A percentile compares a stretch with the other conserved stretches of the same genome.
phyloP scores from a whole-genome alignment of 2,797 vertebrate genomes.

The Falco naumanni region DNA sequence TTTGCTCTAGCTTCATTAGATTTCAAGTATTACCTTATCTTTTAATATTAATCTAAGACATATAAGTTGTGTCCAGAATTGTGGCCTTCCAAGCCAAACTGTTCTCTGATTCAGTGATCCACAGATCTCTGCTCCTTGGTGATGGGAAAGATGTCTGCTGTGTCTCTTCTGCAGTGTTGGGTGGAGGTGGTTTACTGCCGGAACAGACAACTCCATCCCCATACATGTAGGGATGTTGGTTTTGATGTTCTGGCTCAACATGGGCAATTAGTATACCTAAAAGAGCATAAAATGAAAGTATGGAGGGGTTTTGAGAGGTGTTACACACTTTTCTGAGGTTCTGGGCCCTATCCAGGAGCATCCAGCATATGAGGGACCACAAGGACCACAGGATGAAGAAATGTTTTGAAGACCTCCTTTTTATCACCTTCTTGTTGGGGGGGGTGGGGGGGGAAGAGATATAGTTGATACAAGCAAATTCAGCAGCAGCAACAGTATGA shows the following conservation, averaged over 20 bases:
- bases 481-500: neutral
- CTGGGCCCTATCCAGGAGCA: neutral
- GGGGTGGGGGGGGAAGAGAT: no score
- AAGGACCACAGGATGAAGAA: neutral
- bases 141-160: no score
- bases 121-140: rapidly evolving
- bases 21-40: neutral
- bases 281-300: neutral
- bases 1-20: neutral
- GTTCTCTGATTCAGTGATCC: neutral
- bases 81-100: neutral
- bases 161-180: rapidly evolving
- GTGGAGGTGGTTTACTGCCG: neutral
- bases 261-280: neutral
- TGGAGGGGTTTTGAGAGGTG: neutral
- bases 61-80: neutral
- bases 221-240: neutral
- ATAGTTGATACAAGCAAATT: neutral
- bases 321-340: neutral
- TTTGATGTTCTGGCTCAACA: neutral
- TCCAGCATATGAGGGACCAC: neutral
- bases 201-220: neutral
- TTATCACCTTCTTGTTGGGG: neutral
- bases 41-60: neutral
- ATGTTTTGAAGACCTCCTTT: neutral